These are phyloP conservation scores for Eolophus roseicapilla DNA, from an alignment of 2,113 vertebrate species.

Conservation along the genomic window DNA sequence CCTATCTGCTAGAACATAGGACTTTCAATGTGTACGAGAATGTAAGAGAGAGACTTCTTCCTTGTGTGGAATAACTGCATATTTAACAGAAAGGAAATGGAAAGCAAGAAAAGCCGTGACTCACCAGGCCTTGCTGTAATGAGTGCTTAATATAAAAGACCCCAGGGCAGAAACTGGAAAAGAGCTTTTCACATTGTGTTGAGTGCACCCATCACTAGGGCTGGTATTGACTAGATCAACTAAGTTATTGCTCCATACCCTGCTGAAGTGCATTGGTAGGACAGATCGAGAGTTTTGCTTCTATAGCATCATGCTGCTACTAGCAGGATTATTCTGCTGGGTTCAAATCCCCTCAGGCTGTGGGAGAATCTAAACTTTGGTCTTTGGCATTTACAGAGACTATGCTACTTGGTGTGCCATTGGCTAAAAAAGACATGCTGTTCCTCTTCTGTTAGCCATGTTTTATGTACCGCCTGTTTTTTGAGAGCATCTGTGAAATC, in stretches of 20 bases:
- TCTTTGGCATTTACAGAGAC: background rate
- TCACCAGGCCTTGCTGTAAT: background rate
- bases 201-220: background rate
- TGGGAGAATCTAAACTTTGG: background rate
- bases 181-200: background rate
- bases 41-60: accelerated
- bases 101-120: accelerated
- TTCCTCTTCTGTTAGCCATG: background rate
- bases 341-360: background rate
- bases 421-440: background rate
- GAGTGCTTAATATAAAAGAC: background rate
- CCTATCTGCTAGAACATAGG: background rate
- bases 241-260: background rate
- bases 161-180: background rate
- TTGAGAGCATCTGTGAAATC: background rate
- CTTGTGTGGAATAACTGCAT: background rate
- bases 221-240: background rate
- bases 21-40: accelerated
- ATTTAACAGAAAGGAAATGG: background rate
- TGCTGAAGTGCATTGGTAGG: background rate
- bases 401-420: background rate
- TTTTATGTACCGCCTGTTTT: background rate
- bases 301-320: background rate
- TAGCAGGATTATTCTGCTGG: background rate
- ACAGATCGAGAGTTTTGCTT: background rate